Evolutionary conservation across 2,888 invertebrate genomes (phyloP).

Genomic region (Amphipyra berbera): DNA sequence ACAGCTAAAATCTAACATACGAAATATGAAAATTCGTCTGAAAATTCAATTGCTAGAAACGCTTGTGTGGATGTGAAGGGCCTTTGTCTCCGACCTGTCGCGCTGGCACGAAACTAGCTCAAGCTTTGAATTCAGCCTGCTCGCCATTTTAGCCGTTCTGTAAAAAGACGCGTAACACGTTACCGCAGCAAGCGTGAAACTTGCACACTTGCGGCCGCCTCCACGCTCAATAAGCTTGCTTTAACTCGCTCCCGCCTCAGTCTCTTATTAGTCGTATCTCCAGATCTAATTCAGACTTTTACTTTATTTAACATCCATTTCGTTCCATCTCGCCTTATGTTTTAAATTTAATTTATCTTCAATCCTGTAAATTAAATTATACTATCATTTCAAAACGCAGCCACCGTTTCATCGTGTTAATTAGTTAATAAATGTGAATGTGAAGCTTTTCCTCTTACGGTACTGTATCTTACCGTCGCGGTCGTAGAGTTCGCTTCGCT

Average conservation of each 20-base stretch:
- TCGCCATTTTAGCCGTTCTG: conserved; percentile 67
- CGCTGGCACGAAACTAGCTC: conserved; percentile 68
- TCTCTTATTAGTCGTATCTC: conserved; percentile 63
- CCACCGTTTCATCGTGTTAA: conserved; percentile 60
- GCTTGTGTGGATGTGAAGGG: conserved; percentile 54
- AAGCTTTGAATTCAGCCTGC: conserved; percentile 71
- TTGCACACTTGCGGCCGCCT: conserved; percentile 68
- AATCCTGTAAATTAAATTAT: conserved; percentile 51
- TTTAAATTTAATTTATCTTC: conserved; percentile 30
- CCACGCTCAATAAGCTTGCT: conserved; percentile 63
- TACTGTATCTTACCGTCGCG: conserved; percentile 52
- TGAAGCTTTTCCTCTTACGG: conserved; percentile 54
- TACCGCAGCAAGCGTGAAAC: conserved; percentile 64
- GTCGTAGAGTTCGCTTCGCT: conserved; percentile 62
- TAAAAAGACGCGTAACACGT: conserved; percentile 71
- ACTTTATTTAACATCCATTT: conserved; percentile 34
- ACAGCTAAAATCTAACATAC: conserved; percentile 16
- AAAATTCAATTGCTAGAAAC: conserved; percentile 41
- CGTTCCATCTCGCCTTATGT: conserved; percentile 33
- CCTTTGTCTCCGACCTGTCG: conserved; percentile 66
- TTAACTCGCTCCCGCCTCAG: conserved; percentile 55
- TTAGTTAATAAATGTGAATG: conserved; percentile 61
- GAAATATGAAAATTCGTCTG: conserved; percentile 20
- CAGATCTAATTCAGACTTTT: conserved; percentile 54
- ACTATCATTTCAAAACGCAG: conserved; percentile 48